Evolutionary conservation across 1,140 invertebrate genomes (phyloP).

Genomic region (Augochlora pura): DNA sequence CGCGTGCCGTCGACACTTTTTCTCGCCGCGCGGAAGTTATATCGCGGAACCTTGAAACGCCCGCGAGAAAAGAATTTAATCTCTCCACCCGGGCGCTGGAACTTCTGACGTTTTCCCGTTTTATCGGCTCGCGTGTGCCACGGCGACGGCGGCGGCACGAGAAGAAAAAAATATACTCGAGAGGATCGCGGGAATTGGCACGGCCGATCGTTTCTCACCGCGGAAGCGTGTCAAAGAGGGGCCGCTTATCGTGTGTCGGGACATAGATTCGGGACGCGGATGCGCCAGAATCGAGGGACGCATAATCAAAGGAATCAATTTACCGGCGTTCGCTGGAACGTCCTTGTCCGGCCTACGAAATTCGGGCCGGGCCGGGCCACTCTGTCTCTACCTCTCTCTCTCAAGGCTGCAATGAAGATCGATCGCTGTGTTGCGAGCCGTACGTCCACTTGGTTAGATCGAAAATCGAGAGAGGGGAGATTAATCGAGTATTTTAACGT

Average conservation of each 20-base stretch:
- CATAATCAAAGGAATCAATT: not conserved
- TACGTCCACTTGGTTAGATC: not conserved
- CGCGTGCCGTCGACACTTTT: not conserved
- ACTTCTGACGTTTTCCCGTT: too few species aligned
- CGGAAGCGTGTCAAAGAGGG: not conserved
- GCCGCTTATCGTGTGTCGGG: not conserved
- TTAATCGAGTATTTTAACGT: not conserved
- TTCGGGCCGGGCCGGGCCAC: not conserved
- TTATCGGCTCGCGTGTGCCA: too few species aligned
- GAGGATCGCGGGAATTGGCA: too few species aligned
- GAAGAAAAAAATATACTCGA: too few species aligned
- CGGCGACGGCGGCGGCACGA: too few species aligned
- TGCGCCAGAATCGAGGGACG: not conserved
- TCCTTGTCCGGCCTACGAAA: not conserved
- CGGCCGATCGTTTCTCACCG: conserved; percentile 17
- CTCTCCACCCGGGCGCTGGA: not conserved
- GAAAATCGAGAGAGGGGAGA: conserved; percentile 19
- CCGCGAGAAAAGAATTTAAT: not conserved
- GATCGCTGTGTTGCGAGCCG: not conserved
- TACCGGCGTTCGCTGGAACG: not conserved
- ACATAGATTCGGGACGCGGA: not conserved
- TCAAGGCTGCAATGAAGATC: not conserved
- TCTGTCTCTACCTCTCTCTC: not conserved
- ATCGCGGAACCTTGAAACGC: not conserved
- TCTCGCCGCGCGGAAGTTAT: not conserved